A percentile compares a stretch with the other conserved stretches of the same genome.
These are phyloP conservation scores for Chiloscyllium plagiosum DNA, from an alignment of 2,113 vertebrate genomes.

Conservation along the genomic window DNA sequence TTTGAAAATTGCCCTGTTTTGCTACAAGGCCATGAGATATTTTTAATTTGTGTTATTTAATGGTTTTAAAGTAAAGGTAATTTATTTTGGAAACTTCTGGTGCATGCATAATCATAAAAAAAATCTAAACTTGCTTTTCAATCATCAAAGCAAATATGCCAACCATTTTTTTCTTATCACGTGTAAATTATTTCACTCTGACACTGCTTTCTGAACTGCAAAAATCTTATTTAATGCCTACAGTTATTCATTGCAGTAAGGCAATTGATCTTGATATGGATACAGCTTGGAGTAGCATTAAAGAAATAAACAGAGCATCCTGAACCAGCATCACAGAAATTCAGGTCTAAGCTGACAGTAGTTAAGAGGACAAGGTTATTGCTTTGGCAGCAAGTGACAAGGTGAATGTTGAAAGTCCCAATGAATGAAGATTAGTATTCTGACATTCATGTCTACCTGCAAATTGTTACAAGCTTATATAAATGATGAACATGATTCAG, in stretches of 20 bases:
- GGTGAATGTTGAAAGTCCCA: not conserved
- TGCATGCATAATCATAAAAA: not conserved
- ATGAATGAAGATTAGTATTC: slow-evolving; percentile 33
- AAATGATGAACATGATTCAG: not conserved
- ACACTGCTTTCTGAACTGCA: not conserved
- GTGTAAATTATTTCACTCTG: not conserved
- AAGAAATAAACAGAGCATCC: not conserved
- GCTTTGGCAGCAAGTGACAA: slow-evolving; percentile 23
- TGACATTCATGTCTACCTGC: not conserved
- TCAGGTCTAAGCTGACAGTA: not conserved
- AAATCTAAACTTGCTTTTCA: not conserved
- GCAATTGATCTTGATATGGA: slow-evolving; percentile 22
- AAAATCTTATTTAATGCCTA: not conserved
- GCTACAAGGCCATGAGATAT: not conserved
- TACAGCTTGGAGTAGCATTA: not conserved
- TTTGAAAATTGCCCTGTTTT: not conserved
- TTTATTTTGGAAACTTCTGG: not conserved
- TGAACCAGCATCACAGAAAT: not conserved
- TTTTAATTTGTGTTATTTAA: not conserved
- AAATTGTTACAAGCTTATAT: not conserved
- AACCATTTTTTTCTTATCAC: not conserved
- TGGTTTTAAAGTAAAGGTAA: not conserved
- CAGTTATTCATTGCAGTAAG: slow-evolving; percentile 28
- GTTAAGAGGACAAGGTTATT: not conserved
- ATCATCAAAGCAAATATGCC: not conserved